Conservation (phyloP, 2,888 invertebrate genomes). For the Suillia variegata region DNA sequence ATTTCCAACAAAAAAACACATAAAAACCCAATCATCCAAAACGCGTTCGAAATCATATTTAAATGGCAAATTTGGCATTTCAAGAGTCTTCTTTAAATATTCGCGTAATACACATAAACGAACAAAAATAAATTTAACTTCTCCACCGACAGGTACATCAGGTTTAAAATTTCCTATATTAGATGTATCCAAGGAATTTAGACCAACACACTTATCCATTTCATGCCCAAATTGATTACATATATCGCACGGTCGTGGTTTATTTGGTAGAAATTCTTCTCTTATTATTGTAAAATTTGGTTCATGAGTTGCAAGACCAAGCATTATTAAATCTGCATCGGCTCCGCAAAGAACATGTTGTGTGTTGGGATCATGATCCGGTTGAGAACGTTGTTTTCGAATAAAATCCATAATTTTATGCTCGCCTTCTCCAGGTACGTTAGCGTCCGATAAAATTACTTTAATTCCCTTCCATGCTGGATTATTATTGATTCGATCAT, state of each 20-base stretch:
- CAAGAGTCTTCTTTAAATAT: conserved; percentile 86
- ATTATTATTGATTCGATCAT: conserved; percentile 76
- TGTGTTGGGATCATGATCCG: conserved; percentile 97
- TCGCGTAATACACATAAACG: conserved; percentile 91
- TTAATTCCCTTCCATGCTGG: conserved; percentile 95
- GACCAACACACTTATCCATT: conserved; percentile 89
- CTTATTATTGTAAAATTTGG: conserved; percentile 98
- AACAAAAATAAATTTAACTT: conserved; percentile 90
- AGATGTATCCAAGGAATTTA: conserved; percentile 64
- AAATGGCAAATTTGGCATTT: conserved; percentile 93
- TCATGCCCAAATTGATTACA: conserved; percentile 92
- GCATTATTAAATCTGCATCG: conserved; percentile 97
- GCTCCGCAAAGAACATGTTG: conserved; percentile 98
- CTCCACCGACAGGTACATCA: conserved; percentile 70
- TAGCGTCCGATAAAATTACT: conserved; percentile 97
- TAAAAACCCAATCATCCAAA: conserved; percentile 96
- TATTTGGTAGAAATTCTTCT: conserved; percentile 98
- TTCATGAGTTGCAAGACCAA: conserved; percentile 98
- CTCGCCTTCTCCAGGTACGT: conserved; percentile 97
- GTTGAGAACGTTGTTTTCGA: conserved; percentile 90
- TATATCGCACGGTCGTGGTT: conserved; percentile 93
- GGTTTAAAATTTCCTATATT: conserved; percentile 61
- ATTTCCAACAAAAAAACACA: conserved; percentile 99
- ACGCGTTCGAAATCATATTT: conserved; percentile 93
- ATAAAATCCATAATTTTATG: conserved; percentile 99